Evolutionary conservation across 2,888 invertebrate genomes (phyloP).

Genomic region (Athetis lepigone): DNA sequence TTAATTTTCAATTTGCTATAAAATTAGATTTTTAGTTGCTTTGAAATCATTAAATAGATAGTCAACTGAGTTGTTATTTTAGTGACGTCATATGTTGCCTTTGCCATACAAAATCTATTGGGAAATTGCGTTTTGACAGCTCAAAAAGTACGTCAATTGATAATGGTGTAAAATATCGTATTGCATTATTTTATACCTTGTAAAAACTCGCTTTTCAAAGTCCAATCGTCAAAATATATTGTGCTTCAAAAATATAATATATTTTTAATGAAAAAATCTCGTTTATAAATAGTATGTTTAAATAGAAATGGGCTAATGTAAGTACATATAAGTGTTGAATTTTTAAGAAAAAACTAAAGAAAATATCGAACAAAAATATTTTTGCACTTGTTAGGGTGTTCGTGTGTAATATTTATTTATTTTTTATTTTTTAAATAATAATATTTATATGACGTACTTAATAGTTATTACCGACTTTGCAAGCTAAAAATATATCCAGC

Average conservation of each 20-base stretch:
- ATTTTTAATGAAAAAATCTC: constrained; percentile 34
- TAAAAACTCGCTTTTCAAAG: constrained; percentile 16
- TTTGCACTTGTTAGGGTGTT: constrained; percentile 50
- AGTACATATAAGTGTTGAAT: constrained; percentile 62
- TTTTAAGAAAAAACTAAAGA: constrained; percentile 56
- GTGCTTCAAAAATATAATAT: constrained; percentile 36
- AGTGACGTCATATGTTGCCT: too few species aligned
- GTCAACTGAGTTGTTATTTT: too few species aligned
- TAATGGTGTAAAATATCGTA: too few species aligned
- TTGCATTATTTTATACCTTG: neutral
- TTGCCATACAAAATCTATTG: too few species aligned
- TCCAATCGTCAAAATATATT: constrained; percentile 25
- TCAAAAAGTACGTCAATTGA: too few species aligned
- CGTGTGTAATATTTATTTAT: constrained; percentile 42
- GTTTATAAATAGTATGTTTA: constrained; percentile 27
- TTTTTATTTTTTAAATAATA: neutral
- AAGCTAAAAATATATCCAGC: too few species aligned
- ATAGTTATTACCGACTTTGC: too few species aligned
- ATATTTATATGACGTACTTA: too few species aligned
- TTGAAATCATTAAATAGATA: too few species aligned
- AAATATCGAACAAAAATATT: constrained; percentile 54
- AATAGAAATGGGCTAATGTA: constrained; percentile 40
- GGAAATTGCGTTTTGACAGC: too few species aligned
- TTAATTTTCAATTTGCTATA: too few species aligned
- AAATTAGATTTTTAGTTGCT: too few species aligned